Conservation (phyloP, 2,888 invertebrate genomes). For the Agrochola macilenta region DNA sequence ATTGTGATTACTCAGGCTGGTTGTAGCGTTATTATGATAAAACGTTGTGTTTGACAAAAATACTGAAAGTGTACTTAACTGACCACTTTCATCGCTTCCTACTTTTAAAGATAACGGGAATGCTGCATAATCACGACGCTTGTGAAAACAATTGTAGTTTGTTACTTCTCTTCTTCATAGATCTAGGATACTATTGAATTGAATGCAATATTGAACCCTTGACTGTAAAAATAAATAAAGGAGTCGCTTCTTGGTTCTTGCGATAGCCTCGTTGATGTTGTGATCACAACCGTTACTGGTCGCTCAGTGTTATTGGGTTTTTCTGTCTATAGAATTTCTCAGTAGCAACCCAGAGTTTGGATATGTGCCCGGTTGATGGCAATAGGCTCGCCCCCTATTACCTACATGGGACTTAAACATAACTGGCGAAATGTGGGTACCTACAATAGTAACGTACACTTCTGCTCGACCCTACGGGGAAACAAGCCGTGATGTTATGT, state of each 20-base stretch:
- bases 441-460: not conserved
- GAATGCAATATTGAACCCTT: not conserved
- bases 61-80: not conserved
- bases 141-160: not conserved
- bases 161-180: not conserved
- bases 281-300: not conserved
- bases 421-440: not conserved
- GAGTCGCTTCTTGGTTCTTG: not conserved
- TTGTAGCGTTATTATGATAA: not conserved
- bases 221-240: not conserved
- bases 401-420: too few species aligned
- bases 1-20: not conserved
- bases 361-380: not conserved
- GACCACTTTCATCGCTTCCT: too few species aligned
- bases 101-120: slow-evolving; percentile 1
- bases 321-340: not conserved
- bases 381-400: not conserved
- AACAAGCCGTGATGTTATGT: not conserved
- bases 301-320: not conserved
- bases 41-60: not conserved
- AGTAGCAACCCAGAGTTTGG: not conserved
- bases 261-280: not conserved
- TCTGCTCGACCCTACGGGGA: not conserved
- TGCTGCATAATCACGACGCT: too few species aligned
- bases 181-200: too few species aligned